Base-by-base conservation (phyloP, 2,113 vertebrate genomes). In the Synodontis membranacea region DNA sequence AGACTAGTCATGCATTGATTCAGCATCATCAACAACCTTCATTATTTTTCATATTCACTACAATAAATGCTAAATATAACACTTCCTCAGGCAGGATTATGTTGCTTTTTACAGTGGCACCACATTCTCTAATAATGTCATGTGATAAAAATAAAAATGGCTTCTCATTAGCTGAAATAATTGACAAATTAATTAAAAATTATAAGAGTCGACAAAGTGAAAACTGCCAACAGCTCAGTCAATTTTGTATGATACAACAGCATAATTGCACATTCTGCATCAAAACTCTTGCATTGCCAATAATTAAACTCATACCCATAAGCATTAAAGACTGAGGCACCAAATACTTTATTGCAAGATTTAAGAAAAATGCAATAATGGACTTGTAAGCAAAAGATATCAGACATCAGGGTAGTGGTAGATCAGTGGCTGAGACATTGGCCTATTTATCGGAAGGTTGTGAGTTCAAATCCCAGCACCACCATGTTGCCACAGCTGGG, bases 41-140 rank as follows among this genome's bases (percentile, higher is more conserved):
- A 95, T 94, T 93, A 92, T 94, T 93, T 92, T 92, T 94, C 91
- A 93, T 93, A 94, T 94, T 94, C 90, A 92, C 93, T 94, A 93
- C 93, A 94, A 94, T 78, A 88, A 91, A 89, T 89, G 93, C 93
- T 91, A 92, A 92, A 93, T 87, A 86, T 86, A 85, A 92, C 93
- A 93, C 89, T 88, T 94, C 94, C 95, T 92, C 83, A 89, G 93
- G 93, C 93, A 94, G 92, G 95, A 95, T 95, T 95, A 95, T 90
- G 90, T 94, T 94, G 93, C 75, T 92, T 94, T 94, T 88, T 84
- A 87, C 50, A 7, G 90, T 91, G 90, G 92, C 91, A 91, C 92
- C 50, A 89, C 90, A 94, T 95, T 94, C 94, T 86, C 5, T 89
- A 92, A 95, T 93, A 95, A 94, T 94, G 92, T 90, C 85, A 83